phyloP scores from a whole-genome alignment of 2,888 invertebrate species.

The Leptura quadrifasciata region DNA sequence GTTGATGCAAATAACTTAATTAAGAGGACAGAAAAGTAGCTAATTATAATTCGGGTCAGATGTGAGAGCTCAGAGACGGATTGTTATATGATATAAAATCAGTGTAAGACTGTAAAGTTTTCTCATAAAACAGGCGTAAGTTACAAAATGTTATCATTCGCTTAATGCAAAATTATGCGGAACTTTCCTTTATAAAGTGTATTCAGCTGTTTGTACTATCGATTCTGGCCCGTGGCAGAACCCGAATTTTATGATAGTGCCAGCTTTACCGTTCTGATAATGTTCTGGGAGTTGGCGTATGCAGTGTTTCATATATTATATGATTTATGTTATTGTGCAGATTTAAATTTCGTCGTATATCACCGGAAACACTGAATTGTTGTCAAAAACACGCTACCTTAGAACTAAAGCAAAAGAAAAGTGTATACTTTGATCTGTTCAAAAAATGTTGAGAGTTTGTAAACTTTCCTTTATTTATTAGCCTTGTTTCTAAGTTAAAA shows the following conservation, averaged over 20 bases:
- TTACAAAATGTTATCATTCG: slow-evolving; percentile 42
- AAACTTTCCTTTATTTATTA: slow-evolving; percentile 41
- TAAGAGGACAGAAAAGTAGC: background rate
- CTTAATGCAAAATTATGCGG: slow-evolving; percentile 45
- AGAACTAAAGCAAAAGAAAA: slow-evolving; percentile 13
- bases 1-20: slow-evolving; percentile 1
- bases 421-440: background rate
- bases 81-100: slow-evolving; percentile 14
- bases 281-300: slow-evolving; percentile 33
- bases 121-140: slow-evolving; percentile 37
- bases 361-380: slow-evolving; percentile 28
- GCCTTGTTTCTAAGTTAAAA: slow-evolving; percentile 48
- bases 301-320: slow-evolving; percentile 33
- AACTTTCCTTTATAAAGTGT: slow-evolving; percentile 36
- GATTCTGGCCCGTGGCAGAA: slow-evolving; percentile 36
- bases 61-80: slow-evolving; percentile 18
- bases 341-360: slow-evolving; percentile 41
- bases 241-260: slow-evolving; percentile 39
- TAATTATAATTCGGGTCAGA: slow-evolving; percentile 32
- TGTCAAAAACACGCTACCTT: slow-evolving; percentile 40
- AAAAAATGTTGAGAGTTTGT: slow-evolving; percentile 16
- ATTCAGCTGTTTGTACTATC: slow-evolving; percentile 36
- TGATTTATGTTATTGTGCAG: slow-evolving; percentile 41
- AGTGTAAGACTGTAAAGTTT: slow-evolving; percentile 36
- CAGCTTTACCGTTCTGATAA: slow-evolving; percentile 34